These are phyloP conservation scores for Caenorhabditis tropicalis DNA, from an alignment of 1,140 invertebrate genomes.

Conservation along the genomic window DNA sequence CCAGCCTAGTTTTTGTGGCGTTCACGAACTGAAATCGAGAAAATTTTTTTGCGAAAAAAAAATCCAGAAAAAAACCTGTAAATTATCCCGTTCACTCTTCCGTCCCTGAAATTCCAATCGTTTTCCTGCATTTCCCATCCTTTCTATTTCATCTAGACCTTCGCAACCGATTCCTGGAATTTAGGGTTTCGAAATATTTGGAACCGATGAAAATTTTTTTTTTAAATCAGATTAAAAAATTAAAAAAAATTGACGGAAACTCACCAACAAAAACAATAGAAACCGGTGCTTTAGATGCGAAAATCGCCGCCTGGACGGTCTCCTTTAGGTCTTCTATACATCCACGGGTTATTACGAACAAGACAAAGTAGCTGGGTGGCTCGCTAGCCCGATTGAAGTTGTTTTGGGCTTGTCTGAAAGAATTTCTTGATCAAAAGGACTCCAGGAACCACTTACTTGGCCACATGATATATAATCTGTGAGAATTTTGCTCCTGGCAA, in stretches of 20 bases:
- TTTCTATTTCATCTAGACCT: constrained; percentile 57
- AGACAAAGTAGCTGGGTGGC: constrained; percentile 58
- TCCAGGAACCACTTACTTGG: constrained; percentile 58
- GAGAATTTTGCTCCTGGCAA: constrained; percentile 67
- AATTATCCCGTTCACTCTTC: constrained; percentile 64
- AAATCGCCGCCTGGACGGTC: constrained; percentile 67
- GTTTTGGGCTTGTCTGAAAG: constrained; percentile 1
- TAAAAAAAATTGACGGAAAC: not conserved
- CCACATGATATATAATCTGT: constrained; percentile 68
- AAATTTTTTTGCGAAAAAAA: not conserved
- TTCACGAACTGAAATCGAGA: constrained; percentile 14
- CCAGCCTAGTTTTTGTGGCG: constrained; percentile 8
- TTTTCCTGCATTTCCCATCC: constrained; percentile 65
- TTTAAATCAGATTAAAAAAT: too few relatives aligned
- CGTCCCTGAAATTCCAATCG: constrained; percentile 65
- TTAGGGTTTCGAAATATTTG: too few relatives aligned
- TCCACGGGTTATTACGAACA: constrained; percentile 65
- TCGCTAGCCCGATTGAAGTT: constrained; percentile 59
- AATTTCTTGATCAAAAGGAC: not conserved
- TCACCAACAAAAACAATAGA: constrained; percentile 69
- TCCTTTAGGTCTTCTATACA: constrained; percentile 68
- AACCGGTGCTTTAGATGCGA: constrained; percentile 66
- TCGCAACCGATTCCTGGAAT: constrained; percentile 51
- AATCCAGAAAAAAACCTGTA: constrained; percentile 54
- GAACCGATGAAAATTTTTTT: too few relatives aligned